Evolutionary conservation across 2,888 invertebrate species (phyloP), one percentile per base, ranked within the genome.

Genomic region (Eupithecia pulchellata): DNA sequence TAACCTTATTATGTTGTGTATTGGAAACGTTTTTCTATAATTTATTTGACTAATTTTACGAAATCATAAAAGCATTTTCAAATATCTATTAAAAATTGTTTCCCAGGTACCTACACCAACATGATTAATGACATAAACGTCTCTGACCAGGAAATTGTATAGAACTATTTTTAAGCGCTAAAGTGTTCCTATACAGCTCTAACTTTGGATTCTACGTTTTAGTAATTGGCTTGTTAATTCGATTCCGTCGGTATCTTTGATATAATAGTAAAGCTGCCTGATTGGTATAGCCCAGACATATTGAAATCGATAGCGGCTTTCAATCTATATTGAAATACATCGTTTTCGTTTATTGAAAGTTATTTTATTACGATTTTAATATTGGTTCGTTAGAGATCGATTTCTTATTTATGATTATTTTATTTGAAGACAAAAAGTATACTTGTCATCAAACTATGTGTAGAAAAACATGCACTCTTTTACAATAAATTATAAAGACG

Each of bases 151-250:
- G 1, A 13, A 52, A 52, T 52, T 11, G 25, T 20, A 52, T 25
- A 25, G 4, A 52, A 25, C 11, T 47, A 6, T 20, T 58, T 34
- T 34, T n/a, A 75, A 74, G 71, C 81, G 77, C 82, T 84, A 84
- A 83, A 75, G 80, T 82, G 78, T 74, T n/a, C 75, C 86, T 90
- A 88, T 86, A 88, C 86, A 86, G 87, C 86, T 84, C 79, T 72
- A 76, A 81, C 78, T 83, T 79, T 79, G 86, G 86, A 89, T 89
- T 87, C 86, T 79, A 87, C 84, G 88, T 88, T 90, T 82, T 84
- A 83, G 89, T 92, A 89, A 93, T 91, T 92, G 89, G 87, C 90
- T 91, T 91, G 92, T 93, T 92, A 91, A 91, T 91, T 90, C 87
- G 86, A 88, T 89, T 86, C 86, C 84, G 86, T 84, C 92, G 91